phyloP scores from a whole-genome alignment of 1,140 invertebrate species.

The Gonioctena quinquepunctata region DNA sequence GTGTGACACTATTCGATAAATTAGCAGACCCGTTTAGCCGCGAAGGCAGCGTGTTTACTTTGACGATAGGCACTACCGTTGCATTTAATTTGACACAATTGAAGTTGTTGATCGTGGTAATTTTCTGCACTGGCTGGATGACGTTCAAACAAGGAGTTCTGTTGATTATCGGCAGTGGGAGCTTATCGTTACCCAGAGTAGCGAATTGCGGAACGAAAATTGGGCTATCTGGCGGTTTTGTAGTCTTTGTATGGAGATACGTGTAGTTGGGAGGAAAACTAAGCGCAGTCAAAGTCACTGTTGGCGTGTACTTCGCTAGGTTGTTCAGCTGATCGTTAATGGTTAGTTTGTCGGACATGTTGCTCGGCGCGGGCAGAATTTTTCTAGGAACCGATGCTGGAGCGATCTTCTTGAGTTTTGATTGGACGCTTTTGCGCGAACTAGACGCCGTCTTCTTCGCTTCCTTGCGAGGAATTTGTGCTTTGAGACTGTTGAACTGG shows the following conservation, averaged over 20 bases:
- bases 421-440: constrained; percentile 20
- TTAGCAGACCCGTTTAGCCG: constrained; percentile 40
- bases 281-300: constrained; percentile 46
- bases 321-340: constrained; percentile 31
- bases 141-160: constrained; percentile 47
- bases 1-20: constrained; percentile 2
- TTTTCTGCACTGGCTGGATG: constrained; percentile 48
- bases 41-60: constrained; percentile 50
- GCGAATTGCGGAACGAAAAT: constrained; percentile 51
- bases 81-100: constrained; percentile 53
- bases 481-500: constrained; percentile 35
- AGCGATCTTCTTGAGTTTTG: constrained; percentile 35
- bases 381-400: constrained; percentile 49
- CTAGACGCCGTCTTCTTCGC: not conserved
- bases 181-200: constrained; percentile 41
- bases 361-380: constrained; percentile 53
- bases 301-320: constrained; percentile 39
- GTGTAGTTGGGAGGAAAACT: constrained; percentile 48
- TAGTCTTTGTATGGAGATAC: constrained; percentile 49
- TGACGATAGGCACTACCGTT: constrained; percentile 54
- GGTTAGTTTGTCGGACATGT: constrained; percentile 39
- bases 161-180: constrained; percentile 46
- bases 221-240: constrained; percentile 49
- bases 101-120: constrained; percentile 49
- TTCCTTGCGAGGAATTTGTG: constrained; percentile 14